These are phyloP conservation scores for Bufotes viridis DNA, from an alignment of 2,797 vertebrate species.

Conservation along the genomic window DNA sequence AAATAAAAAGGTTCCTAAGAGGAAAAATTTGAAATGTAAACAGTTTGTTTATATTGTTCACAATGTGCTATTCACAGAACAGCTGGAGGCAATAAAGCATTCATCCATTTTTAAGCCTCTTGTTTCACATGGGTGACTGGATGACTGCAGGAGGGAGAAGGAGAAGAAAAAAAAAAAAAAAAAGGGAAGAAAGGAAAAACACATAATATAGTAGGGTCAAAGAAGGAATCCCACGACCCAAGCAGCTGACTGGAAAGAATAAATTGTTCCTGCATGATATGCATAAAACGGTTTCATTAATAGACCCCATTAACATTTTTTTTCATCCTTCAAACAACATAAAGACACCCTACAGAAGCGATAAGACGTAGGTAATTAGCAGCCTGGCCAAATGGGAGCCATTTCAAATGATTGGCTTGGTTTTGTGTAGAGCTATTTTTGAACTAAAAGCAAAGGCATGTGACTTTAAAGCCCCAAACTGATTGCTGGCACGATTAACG, in stretches of 20 bases:
- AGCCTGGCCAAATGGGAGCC: not conserved
- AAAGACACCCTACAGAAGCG: slow-evolving; percentile 39
- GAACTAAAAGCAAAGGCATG: not conserved
- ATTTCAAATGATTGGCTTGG: not conserved
- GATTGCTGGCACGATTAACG: not conserved
- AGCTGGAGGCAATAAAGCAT: slow-evolving; percentile 56
- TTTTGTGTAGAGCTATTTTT: slow-evolving; percentile 44
- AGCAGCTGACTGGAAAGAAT: slow-evolving; percentile 42
- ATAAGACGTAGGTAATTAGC: slow-evolving; percentile 58
- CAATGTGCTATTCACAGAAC: slow-evolving; percentile 56
- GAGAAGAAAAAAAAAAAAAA: not conserved
- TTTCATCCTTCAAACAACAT: slow-evolving; percentile 32
- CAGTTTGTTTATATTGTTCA: slow-evolving; percentile 18
- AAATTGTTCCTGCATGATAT: slow-evolving; percentile 49
- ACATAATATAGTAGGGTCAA: slow-evolving; percentile 33
- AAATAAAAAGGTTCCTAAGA: slow-evolving; percentile 4
- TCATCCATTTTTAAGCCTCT: slow-evolving; percentile 56
- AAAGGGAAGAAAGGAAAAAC: slow-evolving; percentile 10
- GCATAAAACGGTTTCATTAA: slow-evolving; percentile 43
- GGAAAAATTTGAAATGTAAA: slow-evolving; percentile 15
- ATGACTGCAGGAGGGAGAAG: slow-evolving; percentile 24
- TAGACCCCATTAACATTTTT: slow-evolving; percentile 56
- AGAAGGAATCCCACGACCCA: slow-evolving; percentile 51
- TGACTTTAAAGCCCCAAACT: slow-evolving; percentile 19
- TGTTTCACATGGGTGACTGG: slow-evolving; percentile 55